Evolutionary conservation across 2,888 invertebrate genomes (phyloP), one percentile per base, ranked within the genome.

Genomic region (Exocentrus adspersus): DNA sequence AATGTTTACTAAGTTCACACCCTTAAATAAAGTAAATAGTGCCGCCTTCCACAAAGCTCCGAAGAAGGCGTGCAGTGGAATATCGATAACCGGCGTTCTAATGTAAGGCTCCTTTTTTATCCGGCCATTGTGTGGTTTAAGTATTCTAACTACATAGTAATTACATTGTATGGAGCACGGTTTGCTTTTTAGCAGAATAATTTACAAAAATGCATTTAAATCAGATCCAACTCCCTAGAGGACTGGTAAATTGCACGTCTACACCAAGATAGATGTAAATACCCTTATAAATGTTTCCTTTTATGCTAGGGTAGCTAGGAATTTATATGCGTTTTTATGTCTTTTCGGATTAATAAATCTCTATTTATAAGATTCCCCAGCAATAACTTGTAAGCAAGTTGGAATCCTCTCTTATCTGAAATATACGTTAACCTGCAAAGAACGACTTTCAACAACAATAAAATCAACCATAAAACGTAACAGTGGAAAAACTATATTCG

Each of bases 1-100:
- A 77, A 78, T 78, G 75, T 78, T 78, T 77, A 77, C 76, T 72
- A 72, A 73, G 76, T 75, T 77, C 75, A 71, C 78, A 77, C 77
- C 76, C 76, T 70, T 71, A 72, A 75, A 74, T 75, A 75, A 73
- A 68, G 72, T 72, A 75, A 73, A 74, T 75, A 76, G 68, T 70
- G 65, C 67, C 66, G 65, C 58, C 52, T 60, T 51, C 43, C 46
- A 41, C 48, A 61, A 53, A 41, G 43, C 54, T 21, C 50, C 30
- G 48, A 41, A 58, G 63, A 56, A 63, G 54, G 59, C 62, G 57
- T 41, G 53, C 48, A 56, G 59, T 57, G 61, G 59, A 65, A 68
- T 68, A 69, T 69, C 68, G 68, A 70, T 69, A 69, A 63, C 62
- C 61, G 52, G 59, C 48, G 64, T 60, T 58, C 59, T 51, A 58